Evolutionary conservation across 2,888 invertebrate species (phyloP).

Genomic region (Cheilosia pagana): DNA sequence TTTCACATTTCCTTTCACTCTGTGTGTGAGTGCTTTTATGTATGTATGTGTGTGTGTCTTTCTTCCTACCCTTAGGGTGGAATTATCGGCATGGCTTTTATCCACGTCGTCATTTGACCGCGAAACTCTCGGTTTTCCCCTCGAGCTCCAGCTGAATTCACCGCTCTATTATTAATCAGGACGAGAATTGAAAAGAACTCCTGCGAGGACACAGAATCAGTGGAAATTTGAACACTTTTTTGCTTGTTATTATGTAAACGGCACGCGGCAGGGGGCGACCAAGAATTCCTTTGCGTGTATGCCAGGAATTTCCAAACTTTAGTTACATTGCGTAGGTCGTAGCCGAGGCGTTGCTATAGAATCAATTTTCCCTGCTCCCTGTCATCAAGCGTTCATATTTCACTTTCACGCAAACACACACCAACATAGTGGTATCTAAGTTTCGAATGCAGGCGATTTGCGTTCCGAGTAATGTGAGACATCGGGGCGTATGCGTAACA

Average conservation of each 20-base stretch:
- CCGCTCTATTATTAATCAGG: conserved; percentile 68
- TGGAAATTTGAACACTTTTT: conserved; percentile 30
- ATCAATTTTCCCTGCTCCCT: background rate
- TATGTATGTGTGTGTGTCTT: background rate
- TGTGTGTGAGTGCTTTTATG: background rate
- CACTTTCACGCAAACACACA: conserved; percentile 9
- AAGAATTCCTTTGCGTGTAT: conserved; percentile 43
- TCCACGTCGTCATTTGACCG: conserved; percentile 38
- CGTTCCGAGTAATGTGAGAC: conserved; percentile 28
- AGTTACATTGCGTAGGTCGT: conserved; percentile 52
- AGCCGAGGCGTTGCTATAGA: conserved; percentile 11
- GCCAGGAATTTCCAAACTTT: conserved; percentile 15
- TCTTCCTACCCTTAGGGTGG: background rate
- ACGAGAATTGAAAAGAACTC: conserved; percentile 55
- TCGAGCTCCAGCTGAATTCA: conserved; percentile 31
- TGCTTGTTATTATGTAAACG: background rate
- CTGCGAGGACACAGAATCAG: background rate
- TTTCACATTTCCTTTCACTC: conserved; percentile 12
- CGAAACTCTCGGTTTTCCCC: conserved; percentile 16
- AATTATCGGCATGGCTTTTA: conserved; percentile 23
- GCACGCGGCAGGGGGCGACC: background rate
- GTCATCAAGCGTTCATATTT: conserved; percentile 5
- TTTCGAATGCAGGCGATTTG: conserved; percentile 39
- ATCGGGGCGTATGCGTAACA: conserved; percentile 54
- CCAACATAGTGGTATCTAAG: background rate